phyloP scores from a whole-genome alignment of 1,140 invertebrate species.

The Orius insidiosus region DNA sequence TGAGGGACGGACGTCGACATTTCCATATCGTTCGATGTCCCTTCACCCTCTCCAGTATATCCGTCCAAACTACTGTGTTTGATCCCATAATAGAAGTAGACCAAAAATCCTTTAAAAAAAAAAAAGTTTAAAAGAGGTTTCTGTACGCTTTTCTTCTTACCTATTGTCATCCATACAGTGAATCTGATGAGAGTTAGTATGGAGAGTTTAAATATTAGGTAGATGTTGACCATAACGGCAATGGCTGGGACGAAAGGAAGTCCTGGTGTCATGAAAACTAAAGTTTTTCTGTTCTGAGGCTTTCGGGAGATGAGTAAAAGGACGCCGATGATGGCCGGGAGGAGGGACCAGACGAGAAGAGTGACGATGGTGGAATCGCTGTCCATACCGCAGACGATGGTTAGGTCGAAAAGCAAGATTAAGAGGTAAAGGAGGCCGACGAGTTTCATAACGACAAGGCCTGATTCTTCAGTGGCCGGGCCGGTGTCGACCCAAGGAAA shows the following conservation, averaged over 20 bases:
- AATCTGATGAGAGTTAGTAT: constrained; percentile 78
- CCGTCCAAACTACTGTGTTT: constrained; percentile 65
- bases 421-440: constrained; percentile 66
- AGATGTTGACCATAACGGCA: constrained; percentile 78
- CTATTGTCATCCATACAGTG: constrained; percentile 78
- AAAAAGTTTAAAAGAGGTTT: too few species aligned
- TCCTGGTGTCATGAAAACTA: constrained; percentile 73
- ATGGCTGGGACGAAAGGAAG: constrained; percentile 76
- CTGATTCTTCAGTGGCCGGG: constrained; percentile 66
- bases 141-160: too few species aligned
- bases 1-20: constrained; percentile 15
- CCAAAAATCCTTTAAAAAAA: constrained; percentile 44
- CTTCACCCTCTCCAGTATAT: constrained; percentile 28
- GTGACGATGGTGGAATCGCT: constrained; percentile 46
- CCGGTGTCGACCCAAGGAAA: constrained; percentile 77
- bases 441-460: constrained; percentile 72
- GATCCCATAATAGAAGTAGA: constrained; percentile 87
- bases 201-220: constrained; percentile 78
- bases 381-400: constrained; percentile 57
- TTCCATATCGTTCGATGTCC: constrained; percentile 6
- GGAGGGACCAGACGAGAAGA: constrained; percentile 48
- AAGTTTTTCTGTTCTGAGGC: constrained; percentile 70
- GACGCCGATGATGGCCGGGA: constrained; percentile 57
- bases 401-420: constrained; percentile 65
- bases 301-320: constrained; percentile 72